Percentiles rank a stretch among this genome's conserved stretches.
Conservation (phyloP, 2,113 vertebrate species). For the Carollia perspicillata region DNA sequence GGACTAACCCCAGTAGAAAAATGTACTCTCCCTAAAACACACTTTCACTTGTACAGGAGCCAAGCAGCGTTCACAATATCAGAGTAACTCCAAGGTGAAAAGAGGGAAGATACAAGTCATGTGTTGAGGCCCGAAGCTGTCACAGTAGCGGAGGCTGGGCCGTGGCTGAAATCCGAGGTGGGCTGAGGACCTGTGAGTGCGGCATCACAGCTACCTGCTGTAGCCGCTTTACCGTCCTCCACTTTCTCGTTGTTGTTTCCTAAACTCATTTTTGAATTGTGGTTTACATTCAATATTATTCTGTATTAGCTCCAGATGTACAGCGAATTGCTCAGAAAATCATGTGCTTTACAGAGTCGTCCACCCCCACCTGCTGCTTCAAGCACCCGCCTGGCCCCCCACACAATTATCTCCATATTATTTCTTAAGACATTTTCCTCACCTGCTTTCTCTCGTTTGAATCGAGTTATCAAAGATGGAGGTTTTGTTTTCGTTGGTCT, state of each 20-base stretch:
- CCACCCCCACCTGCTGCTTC: neutral
- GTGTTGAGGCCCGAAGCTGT: neutral
- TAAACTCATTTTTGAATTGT: neutral
- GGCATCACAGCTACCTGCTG: neutral
- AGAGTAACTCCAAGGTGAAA: neutral
- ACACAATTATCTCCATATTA: neutral
- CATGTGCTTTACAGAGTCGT: neutral
- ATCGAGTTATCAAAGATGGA: neutral
- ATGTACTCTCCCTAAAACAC: neutral
- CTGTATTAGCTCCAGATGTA: neutral
- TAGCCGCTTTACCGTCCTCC: neutral
- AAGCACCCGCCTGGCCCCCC: neutral
- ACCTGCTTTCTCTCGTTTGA: neutral
- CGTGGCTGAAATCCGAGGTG: neutral
- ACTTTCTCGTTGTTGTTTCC: neutral
- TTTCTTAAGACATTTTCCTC: neutral
- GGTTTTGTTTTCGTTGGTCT: neutral
- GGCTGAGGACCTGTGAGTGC: neutral
- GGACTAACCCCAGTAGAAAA: neutral
- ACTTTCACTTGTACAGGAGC: neutral
- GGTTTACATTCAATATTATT: neutral
- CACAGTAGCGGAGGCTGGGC: neutral
- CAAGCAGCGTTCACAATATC: neutral
- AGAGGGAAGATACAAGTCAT: neutral
- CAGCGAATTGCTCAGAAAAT: neutral